A percentile compares a stretch with the other conserved stretches of the same genome.
phyloP scores from a whole-genome alignment of 2,888 invertebrate species.

The Pseudoips prasinana region DNA sequence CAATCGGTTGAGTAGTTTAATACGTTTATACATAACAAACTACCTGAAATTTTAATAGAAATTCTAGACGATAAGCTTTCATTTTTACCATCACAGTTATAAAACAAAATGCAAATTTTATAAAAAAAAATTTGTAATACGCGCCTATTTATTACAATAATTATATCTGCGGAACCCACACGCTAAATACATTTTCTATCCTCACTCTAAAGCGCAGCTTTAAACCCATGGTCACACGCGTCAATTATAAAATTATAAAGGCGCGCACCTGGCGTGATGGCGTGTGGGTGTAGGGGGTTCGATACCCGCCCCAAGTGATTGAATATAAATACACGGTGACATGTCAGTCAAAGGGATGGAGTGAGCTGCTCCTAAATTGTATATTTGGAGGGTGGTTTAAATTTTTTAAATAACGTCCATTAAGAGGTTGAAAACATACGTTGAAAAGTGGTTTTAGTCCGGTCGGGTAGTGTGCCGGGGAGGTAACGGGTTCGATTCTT shows the following conservation, averaged over 20 bases:
- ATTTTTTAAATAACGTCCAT: no score
- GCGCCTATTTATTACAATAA: no score
- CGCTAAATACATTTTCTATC: not conserved
- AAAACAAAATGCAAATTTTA: no score
- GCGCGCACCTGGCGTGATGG: slow-evolving; percentile 65
- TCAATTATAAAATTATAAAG: slow-evolving; percentile 59
- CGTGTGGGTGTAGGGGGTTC: slow-evolving; percentile 49
- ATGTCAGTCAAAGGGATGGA: slow-evolving; percentile 39
- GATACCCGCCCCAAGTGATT: slow-evolving; percentile 58
- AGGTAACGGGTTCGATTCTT: no score
- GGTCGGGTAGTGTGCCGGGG: no score
- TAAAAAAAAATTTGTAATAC: no score
- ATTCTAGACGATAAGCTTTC: no score
- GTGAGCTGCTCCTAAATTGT: slow-evolving; percentile 1
- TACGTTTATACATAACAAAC: no score
- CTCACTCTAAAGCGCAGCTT: slow-evolving; percentile 27
- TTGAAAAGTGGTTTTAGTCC: no score
- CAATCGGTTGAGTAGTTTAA: not conserved
- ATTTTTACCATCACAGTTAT: no score
- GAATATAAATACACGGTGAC: slow-evolving; percentile 65
- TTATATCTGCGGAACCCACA: slow-evolving; percentile 9
- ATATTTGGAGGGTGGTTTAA: not conserved
- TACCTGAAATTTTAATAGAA: no score
- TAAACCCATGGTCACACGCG: slow-evolving; percentile 39
- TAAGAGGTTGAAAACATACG: no score